Percentiles rank a stretch among this genome's conserved stretches.
Evolutionary conservation across 2,113 vertebrate species (phyloP).

Genomic region (Microtus pennsylvanicus): DNA sequence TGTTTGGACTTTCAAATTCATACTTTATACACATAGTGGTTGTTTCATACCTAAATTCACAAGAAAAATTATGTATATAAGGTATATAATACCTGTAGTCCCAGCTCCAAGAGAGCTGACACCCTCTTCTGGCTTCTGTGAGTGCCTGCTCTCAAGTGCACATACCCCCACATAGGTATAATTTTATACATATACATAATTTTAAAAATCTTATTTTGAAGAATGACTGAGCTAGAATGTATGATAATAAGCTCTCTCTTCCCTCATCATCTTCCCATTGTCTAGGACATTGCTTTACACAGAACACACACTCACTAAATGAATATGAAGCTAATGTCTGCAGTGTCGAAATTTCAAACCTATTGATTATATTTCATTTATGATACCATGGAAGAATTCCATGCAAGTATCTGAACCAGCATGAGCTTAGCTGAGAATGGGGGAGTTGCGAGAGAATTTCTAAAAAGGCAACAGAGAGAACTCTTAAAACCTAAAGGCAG

Average conservation of each 20-base stretch:
- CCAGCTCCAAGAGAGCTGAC: neutral
- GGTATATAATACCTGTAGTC: neutral
- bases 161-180: neutral
- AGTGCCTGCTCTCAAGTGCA: neutral
- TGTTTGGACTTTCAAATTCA: neutral
- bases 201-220: neutral
- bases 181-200: no score
- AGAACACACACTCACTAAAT: neutral
- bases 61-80: conserved; percentile 19
- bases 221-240: neutral
- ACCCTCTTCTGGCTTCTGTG: neutral
- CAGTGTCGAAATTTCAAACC: neutral
- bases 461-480: neutral
- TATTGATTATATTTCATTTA: neutral
- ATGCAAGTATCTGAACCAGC: neutral
- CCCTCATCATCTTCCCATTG: neutral
- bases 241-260: neutral
- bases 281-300: neutral
- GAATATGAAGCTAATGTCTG: conserved; percentile 7
- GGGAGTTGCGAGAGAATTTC: neutral
- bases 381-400: neutral
- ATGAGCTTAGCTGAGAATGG: neutral
- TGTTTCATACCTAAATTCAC: neutral
- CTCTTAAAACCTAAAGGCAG: neutral
- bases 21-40: neutral